These are phyloP conservation scores for Pecten maximus DNA, from an alignment of 2,888 invertebrate genomes.

Conservation along the genomic window DNA sequence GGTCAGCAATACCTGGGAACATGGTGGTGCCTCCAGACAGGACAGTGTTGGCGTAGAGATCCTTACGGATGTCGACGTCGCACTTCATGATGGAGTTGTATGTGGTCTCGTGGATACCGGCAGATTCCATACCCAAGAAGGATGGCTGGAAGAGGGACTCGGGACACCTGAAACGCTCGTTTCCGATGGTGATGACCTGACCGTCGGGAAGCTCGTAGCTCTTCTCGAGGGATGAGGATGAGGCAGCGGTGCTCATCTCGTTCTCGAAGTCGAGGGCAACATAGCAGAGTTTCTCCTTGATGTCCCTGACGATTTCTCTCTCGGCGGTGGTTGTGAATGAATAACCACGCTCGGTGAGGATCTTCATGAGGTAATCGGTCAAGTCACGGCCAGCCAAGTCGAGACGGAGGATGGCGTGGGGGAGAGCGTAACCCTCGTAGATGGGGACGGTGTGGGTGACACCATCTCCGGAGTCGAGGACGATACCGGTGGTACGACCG, in stretches of 20 bases:
- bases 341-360: constrained; percentile 81
- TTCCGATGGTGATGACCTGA: constrained; percentile 79
- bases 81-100: constrained; percentile 73
- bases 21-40: constrained; percentile 93
- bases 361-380: constrained; percentile 84
- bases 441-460: constrained; percentile 95
- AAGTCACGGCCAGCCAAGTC: constrained; percentile 69
- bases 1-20: constrained; percentile 39
- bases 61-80: constrained; percentile 70
- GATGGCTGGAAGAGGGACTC: constrained; percentile 93
- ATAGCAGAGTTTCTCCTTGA: constrained; percentile 89
- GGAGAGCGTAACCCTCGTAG: constrained; percentile 84
- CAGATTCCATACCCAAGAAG: constrained; percentile 86
- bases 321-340: constrained; percentile 82
- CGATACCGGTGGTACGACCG: constrained; percentile 96
- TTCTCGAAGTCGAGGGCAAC: constrained; percentile 92
- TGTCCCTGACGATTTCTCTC: constrained; percentile 96
- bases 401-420: constrained; percentile 72
- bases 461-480: constrained; percentile 95
- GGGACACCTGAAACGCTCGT: constrained; percentile 82
- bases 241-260: constrained; percentile 95
- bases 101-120: constrained; percentile 76
- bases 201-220: constrained; percentile 80
- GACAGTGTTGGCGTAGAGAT: constrained; percentile 85
- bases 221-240: constrained; percentile 92